Evolutionary conservation across 1,140 invertebrate species (phyloP).

Genomic region (Stegodyphus mimosarum): DNA sequence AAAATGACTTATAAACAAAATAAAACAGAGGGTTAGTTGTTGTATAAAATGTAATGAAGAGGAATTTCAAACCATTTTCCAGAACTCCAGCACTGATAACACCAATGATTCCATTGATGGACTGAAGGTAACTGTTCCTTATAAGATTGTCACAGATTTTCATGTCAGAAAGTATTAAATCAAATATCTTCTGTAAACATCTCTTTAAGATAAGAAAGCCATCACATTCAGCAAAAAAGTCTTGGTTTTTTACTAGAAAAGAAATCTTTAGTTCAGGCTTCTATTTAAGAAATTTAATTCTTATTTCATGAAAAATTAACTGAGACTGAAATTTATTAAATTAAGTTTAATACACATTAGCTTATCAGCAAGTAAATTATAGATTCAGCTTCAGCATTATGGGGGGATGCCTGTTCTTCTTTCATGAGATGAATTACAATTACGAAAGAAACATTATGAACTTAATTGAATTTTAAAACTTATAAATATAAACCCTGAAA

Average conservation of each 20-base stretch:
- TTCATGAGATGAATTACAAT: too few species aligned
- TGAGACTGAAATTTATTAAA: too few species aligned
- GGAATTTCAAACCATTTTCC: background rate
- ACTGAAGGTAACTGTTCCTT: slow-evolving; percentile 1
- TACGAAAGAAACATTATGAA: too few species aligned
- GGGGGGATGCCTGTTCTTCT: too few species aligned
- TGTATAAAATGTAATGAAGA: background rate
- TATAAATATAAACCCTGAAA: too few species aligned
- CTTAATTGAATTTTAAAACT: too few species aligned
- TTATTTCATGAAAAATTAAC: too few species aligned
- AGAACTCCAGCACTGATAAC: slow-evolving; percentile 10
- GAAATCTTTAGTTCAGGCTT: background rate
- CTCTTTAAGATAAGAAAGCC: slow-evolving; percentile 27
- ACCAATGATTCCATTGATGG: slow-evolving; percentile 4
- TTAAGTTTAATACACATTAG: too few species aligned
- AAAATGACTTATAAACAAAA: background rate
- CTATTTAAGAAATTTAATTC: too few species aligned
- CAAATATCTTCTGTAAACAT: slow-evolving; percentile 12
- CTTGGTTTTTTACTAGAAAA: slow-evolving; percentile 17
- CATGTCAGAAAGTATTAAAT: slow-evolving; percentile 6
- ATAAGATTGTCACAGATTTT: background rate
- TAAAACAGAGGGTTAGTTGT: background rate
- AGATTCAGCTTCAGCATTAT: too few species aligned
- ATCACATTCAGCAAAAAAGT: slow-evolving; percentile 24
- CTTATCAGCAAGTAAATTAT: too few species aligned